Evolutionary conservation across 2,888 invertebrate species (phyloP).

Genomic region (Harpagoxenus sublaevis): DNA sequence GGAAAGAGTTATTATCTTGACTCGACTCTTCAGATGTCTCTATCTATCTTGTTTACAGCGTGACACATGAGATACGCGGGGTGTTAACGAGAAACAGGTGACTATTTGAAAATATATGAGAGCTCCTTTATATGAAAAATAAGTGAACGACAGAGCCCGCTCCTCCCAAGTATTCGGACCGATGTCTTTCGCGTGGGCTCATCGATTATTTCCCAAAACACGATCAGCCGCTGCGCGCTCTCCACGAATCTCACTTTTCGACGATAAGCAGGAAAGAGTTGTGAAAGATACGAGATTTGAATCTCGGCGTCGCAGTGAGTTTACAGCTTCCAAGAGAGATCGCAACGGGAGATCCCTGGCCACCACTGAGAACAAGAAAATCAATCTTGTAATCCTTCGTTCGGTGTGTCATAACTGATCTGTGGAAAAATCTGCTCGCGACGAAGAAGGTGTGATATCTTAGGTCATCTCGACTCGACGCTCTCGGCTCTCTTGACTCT

Average conservation of each 20-base stretch:
- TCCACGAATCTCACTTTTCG: conserved; percentile 59
- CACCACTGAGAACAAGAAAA: conserved; percentile 35
- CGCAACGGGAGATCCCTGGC: conserved; percentile 31
- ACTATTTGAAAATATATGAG: conserved; percentile 33
- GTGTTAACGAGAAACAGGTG: conserved; percentile 45
- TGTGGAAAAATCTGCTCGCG: conserved; percentile 30
- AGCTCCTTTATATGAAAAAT: conserved; percentile 35
- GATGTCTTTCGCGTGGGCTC: conserved; percentile 56
- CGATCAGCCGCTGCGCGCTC: conserved; percentile 61
- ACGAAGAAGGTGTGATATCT: conserved; percentile 39
- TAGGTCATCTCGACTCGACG: conserved; percentile 9
- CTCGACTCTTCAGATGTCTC: not conserved
- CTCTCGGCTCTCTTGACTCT: not conserved
- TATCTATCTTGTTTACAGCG: conserved; percentile 7
- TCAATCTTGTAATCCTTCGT: conserved; percentile 42
- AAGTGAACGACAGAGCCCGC: conserved; percentile 26
- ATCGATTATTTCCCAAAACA: conserved; percentile 71
- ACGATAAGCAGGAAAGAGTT: conserved; percentile 46
- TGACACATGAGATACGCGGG: conserved; percentile 16
- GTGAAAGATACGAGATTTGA: conserved; percentile 32
- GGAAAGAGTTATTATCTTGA: conserved; percentile 18
- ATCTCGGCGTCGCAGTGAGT: conserved; percentile 18
- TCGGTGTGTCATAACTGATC: conserved; percentile 36
- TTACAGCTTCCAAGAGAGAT: conserved; percentile 25
- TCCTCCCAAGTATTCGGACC: conserved; percentile 24